A percentile compares a stretch with the other conserved stretches of the same genome.
Conservation (phyloP, 1,140 invertebrate species). For the Trissolcus basalis region DNA sequence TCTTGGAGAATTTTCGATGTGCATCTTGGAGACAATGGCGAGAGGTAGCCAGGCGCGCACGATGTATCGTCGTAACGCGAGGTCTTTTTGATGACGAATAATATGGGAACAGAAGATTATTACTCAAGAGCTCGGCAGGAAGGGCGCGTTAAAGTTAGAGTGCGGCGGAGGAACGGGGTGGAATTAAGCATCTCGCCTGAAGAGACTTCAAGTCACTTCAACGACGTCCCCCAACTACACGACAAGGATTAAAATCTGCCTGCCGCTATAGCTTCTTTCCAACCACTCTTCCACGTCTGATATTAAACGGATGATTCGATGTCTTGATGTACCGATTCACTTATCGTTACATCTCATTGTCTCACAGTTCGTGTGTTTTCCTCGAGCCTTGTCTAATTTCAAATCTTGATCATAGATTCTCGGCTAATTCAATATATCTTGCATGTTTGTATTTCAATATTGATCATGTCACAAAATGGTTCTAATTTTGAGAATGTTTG, state of each 20-base stretch:
- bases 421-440: too few species aligned
- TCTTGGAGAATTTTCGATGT: conserved; percentile 25
- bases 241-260: conserved; percentile 77
- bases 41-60: conserved; percentile 25
- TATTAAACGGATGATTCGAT: conserved; percentile 72
- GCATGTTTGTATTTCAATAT: too few species aligned
- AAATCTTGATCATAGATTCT: not conserved
- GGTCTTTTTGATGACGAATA: conserved; percentile 61
- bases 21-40: conserved; percentile 42
- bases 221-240: conserved; percentile 67
- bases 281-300: conserved; percentile 57
- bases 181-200: conserved; percentile 77
- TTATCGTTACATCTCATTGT: conserved; percentile 57
- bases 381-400: conserved; percentile 1
- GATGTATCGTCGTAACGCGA: conserved; percentile 35
- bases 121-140: conserved; percentile 57
- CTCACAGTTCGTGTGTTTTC: conserved; percentile 2
- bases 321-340: conserved; percentile 60
- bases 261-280: conserved; percentile 64
- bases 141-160: conserved; percentile 57
- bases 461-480: too few species aligned
- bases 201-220: conserved; percentile 77
- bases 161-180: conserved; percentile 65
- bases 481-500: too few species aligned
- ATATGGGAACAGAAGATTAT: conserved; percentile 71